These are phyloP conservation scores for Tenebrio molitor DNA, from an alignment of 1,140 invertebrate genomes.

Conservation along the genomic window DNA sequence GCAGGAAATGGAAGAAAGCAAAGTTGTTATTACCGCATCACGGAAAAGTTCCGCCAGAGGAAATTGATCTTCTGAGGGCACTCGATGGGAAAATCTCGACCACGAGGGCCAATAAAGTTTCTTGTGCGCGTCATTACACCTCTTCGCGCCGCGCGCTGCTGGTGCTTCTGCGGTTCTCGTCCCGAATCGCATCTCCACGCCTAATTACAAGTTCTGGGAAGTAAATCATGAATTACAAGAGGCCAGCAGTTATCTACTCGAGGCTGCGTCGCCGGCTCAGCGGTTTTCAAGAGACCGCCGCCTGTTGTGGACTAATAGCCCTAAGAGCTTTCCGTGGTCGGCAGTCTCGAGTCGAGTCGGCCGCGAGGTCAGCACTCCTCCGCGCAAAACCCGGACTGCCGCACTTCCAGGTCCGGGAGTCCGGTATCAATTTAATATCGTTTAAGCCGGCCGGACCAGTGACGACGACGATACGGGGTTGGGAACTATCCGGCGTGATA, in stretches of 20 bases:
- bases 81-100: too few species aligned
- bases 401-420: too few species aligned
- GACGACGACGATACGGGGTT: constrained; percentile 20
- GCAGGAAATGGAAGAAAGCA: too few species aligned
- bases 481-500: constrained; percentile 39
- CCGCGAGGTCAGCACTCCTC: constrained; percentile 19
- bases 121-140: too few species aligned
- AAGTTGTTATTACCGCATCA: too few species aligned
- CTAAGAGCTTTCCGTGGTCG: constrained; percentile 36
- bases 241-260: constrained; percentile 35
- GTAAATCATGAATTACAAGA: constrained; percentile 29
- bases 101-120: too few species aligned
- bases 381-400: too few species aligned
- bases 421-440: constrained; percentile 34
- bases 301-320: constrained; percentile 32
- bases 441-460: constrained; percentile 3
- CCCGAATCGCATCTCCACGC: too few species aligned
- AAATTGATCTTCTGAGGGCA: too few species aligned
- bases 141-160: too few species aligned
- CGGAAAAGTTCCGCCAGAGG: too few species aligned
- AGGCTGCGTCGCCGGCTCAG: constrained; percentile 29
- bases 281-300: constrained; percentile 32
- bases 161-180: too few species aligned
- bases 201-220: constrained; percentile 37
- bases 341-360: constrained; percentile 27